Evolutionary conservation across 2,797 vertebrate genomes (phyloP), one percentile per base, ranked within the genome.

Genomic region (Neolamprologus multifasciatus): DNA sequence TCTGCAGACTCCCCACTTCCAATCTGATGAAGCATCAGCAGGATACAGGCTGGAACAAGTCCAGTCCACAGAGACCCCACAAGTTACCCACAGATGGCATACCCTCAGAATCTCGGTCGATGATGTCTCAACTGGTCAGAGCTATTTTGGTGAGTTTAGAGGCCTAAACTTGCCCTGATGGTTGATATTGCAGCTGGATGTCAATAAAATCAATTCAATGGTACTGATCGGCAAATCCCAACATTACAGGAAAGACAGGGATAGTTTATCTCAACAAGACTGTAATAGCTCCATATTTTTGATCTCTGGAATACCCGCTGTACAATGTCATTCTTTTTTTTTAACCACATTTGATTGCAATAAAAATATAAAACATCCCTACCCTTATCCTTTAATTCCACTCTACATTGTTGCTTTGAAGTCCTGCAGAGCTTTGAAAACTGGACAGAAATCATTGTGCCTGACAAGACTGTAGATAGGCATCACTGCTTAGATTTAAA

Each of bases 401-500:
- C 19, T 62, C 19, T 7, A 55, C 9, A 38, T 71, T 84, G 40
- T n/a, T 21, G 29, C 12, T 78, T 84, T 82, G 9, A 77, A 43
- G 85, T 80, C 29, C 23, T 5, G 26, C 48, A 8, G 57, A 51
- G 81, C 40, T 88, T 84, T 80, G 21, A 78, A 80, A 59, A 38
- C 51, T 12, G 23, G 11, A 38, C 38, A 80, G 16, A 51, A 87
- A 85, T 82, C 6, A 57, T 86, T 82, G 52, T 50, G 21, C 50
- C 67, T 69, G 78, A 82, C 59, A 51, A 59, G 59, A 79, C 74
- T 50, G 59, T 84, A 80, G 81, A 85, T 83, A 21, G 62, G 80
- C 43, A 76, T 86, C 67, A 45, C 12, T 48, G 51, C 64, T 84
- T 62, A 4, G 23, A 81, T 84, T 89, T 74, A 81, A 89, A 91